These are phyloP conservation scores for Oreochromis tanganicae DNA, from an alignment of 2,113 vertebrate genomes.

Conservation along the genomic window DNA sequence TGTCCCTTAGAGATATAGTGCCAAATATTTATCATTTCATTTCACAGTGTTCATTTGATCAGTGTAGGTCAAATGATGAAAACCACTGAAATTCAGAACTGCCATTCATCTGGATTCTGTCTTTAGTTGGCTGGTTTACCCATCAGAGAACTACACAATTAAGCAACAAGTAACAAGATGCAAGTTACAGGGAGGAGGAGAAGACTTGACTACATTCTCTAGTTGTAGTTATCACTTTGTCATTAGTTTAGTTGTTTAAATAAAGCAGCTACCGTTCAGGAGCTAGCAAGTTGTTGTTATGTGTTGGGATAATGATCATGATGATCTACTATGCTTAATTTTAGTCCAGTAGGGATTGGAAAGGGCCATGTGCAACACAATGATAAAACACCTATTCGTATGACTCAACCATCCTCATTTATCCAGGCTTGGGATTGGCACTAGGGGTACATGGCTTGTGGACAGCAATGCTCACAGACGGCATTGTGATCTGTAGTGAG, in stretches of 20 bases:
- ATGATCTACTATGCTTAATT: neutral
- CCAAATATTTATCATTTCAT: neutral
- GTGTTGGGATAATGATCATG: neutral
- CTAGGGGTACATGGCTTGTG: neutral
- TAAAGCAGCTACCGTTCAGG: neutral
- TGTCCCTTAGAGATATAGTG: neutral
- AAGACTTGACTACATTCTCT: neutral
- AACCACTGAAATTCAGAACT: neutral
- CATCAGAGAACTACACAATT: neutral
- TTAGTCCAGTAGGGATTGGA: neutral
- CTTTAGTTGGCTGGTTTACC: neutral
- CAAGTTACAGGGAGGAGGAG: neutral
- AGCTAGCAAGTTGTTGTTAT: neutral
- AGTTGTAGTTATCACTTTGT: constrained; percentile 2
- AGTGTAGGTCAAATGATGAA: neutral
- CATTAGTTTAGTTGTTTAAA: constrained; percentile 11
- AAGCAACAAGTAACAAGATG: neutral
- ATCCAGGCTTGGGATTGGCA: neutral
- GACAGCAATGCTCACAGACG: neutral
- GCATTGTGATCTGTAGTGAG: neutral
- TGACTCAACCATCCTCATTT: neutral
- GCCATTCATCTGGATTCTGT: neutral
- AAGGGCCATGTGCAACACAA: neutral
- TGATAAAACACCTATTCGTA: neutral
- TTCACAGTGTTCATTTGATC: neutral